Evolutionary conservation across 1,140 invertebrate species (phyloP).

Genomic region (Dinoponera quadriceps): DNA sequence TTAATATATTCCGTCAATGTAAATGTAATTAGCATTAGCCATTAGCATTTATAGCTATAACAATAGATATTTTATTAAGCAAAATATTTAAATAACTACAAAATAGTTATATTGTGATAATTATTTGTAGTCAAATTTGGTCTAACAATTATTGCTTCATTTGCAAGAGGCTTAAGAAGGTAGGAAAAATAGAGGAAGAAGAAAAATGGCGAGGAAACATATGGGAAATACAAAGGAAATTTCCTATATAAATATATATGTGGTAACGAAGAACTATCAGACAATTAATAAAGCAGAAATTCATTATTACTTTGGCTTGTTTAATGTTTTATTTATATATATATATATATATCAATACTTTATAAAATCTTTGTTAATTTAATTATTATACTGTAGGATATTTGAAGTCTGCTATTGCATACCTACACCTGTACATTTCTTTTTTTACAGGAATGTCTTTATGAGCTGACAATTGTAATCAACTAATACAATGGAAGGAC

Average conservation of each 20-base stretch:
- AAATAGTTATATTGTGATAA: neutral
- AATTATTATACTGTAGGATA: too few relatives aligned
- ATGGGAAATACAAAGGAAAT: neutral
- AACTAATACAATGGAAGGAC: constrained; percentile 70
- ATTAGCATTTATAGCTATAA: too few relatives aligned
- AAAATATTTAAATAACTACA: neutral
- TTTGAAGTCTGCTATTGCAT: neutral
- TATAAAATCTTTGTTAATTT: too few relatives aligned
- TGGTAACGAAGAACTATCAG: neutral
- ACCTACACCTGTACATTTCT: neutral
- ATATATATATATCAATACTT: too few relatives aligned
- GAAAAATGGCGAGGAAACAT: neutral
- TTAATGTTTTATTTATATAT: neutral
- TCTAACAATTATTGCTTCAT: neutral
- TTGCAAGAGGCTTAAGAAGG: too few relatives aligned
- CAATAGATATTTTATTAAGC: too few relatives aligned
- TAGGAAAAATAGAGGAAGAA: too few relatives aligned
- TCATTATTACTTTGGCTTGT: neutral
- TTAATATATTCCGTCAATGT: neutral
- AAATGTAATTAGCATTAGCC: too few relatives aligned
- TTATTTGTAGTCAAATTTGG: neutral
- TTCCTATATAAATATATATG: neutral
- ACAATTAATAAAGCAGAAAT: neutral
- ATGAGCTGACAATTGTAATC: constrained; percentile 44
- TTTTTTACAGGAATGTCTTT: constrained; percentile 45